phyloP scores from a whole-genome alignment of 2,888 invertebrate species.

The Amphimallon solstitiale region DNA sequence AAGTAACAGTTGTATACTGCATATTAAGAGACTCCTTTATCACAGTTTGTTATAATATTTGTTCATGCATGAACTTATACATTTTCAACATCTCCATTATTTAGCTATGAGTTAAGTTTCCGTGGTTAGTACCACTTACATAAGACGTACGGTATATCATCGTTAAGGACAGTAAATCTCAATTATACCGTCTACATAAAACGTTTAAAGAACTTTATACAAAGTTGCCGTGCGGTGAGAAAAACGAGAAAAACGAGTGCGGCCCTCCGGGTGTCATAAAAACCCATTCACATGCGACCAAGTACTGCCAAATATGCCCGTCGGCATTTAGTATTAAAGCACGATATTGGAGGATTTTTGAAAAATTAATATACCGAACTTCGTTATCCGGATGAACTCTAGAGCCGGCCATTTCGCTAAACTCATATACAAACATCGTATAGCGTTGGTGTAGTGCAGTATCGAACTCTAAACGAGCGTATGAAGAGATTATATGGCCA shows the following conservation, averaged over 20 bases:
- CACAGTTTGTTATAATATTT: too few species aligned
- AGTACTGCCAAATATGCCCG: background rate
- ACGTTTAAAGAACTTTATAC: conserved; percentile 1
- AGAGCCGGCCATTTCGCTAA: background rate
- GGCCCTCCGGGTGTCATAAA: conserved; percentile 6
- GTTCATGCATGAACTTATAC: too few species aligned
- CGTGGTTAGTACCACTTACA: too few species aligned
- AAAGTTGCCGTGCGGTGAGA: conserved; percentile 1
- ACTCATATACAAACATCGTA: too few species aligned
- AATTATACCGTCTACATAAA: background rate
- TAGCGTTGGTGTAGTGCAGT: too few species aligned
- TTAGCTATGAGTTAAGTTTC: too few species aligned
- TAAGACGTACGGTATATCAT: background rate
- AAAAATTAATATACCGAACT: conserved; percentile 6
- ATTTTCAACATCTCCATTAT: too few species aligned
- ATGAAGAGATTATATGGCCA: too few species aligned
- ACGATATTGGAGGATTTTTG: conserved; percentile 3
- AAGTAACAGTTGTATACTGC: too few species aligned
- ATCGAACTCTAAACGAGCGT: too few species aligned
- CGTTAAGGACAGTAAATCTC: conserved; percentile 4
- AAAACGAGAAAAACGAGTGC: too few species aligned
- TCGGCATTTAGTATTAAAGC: background rate
- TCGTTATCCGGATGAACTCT: background rate
- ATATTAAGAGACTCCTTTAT: too few species aligned
- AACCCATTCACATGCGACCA: conserved; percentile 10